Evolutionary conservation across 2,797 vertebrate species (phyloP).

Genomic region (Odontamblyopus lacepedii): DNA sequence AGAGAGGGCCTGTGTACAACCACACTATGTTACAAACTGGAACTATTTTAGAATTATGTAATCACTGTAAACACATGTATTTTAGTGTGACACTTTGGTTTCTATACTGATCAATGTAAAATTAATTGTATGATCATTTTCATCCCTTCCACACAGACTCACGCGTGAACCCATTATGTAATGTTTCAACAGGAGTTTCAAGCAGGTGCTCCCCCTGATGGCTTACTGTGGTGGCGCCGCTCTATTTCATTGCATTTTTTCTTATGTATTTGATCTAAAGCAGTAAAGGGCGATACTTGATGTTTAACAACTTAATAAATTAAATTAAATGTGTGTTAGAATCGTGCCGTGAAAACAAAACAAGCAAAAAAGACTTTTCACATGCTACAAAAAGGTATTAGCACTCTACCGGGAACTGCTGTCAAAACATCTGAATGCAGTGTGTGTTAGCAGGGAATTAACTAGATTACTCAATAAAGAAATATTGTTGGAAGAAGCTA

Average conservation of each 20-base stretch:
- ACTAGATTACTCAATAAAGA: conserved; percentile 12
- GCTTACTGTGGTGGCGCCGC: conserved; percentile 23
- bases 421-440: conserved; percentile 9
- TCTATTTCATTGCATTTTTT: neutral
- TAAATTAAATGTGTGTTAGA: neutral
- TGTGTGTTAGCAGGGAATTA: neutral
- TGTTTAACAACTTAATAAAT: too few species aligned
- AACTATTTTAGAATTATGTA: neutral
- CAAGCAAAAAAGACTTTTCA: neutral
- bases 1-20: conserved; percentile 17
- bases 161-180: conserved; percentile 62
- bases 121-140: conserved; percentile 7
- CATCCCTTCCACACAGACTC: conserved; percentile 29
- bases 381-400: neutral
- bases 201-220: conserved; percentile 59
- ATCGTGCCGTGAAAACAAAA: neutral
- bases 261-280: neutral
- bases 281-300: neutral
- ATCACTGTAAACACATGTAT: neutral
- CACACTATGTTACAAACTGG: neutral
- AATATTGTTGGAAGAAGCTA: neutral
- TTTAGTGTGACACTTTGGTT: neutral
- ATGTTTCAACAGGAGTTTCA: conserved; percentile 43
- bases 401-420: conserved; percentile 1
- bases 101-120: neutral